phyloP scores from a whole-genome alignment of 1,140 invertebrate species.

The Berghia stephanieae region DNA sequence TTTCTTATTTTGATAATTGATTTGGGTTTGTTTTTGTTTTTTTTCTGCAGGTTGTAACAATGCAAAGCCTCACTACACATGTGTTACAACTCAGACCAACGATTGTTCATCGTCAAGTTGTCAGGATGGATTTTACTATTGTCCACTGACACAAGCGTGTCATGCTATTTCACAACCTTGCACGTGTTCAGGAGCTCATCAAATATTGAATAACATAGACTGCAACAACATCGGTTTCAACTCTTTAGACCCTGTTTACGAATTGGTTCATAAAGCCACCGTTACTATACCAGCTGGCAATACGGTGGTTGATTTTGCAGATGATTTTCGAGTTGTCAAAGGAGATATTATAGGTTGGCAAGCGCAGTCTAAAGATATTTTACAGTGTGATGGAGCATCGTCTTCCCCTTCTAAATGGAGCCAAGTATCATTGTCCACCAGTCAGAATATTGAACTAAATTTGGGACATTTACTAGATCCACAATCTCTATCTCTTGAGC shows the following conservation, averaged over 20 bases:
- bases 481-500: not conserved
- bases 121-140: conserved; percentile 16
- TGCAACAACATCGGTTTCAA: conserved; percentile 11
- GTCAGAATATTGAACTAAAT: not conserved
- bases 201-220: not conserved
- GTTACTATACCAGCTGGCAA: conserved; percentile 8
- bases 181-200: conserved; percentile 23
- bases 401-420: conserved; percentile 25
- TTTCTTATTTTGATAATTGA: not conserved
- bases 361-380: conserved; percentile 35
- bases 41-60: conserved; percentile 34
- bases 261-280: not conserved
- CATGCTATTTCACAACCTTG: conserved; percentile 4
- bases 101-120: not conserved
- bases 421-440: conserved; percentile 12
- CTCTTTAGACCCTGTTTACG: not conserved
- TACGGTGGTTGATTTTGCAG: conserved; percentile 2
- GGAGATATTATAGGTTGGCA: not conserved
- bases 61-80: conserved; percentile 5
- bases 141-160: conserved; percentile 28
- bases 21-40: not conserved
- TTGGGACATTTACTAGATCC: not conserved
- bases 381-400: conserved; percentile 23
- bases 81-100: not conserved
- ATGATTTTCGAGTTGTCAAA: not conserved